These are phyloP conservation scores for Muscidifurax raptorellus DNA, from an alignment of 1,140 invertebrate species.

Conservation along the genomic window DNA sequence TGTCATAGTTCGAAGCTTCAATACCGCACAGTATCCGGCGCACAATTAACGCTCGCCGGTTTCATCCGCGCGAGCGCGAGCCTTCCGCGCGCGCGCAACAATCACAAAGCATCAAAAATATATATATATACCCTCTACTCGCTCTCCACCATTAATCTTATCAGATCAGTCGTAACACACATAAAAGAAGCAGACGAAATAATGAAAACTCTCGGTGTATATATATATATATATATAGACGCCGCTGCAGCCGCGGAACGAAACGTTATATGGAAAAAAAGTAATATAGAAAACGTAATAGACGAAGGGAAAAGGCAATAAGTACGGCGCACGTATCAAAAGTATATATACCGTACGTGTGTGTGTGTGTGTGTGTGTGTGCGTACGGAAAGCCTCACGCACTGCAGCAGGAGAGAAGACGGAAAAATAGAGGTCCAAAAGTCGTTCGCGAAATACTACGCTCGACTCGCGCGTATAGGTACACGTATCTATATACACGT, in stretches of 20 bases:
- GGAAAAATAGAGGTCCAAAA: constrained; percentile 12
- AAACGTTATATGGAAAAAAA: constrained; percentile 26
- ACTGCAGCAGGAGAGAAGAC: background rate
- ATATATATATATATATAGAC: background rate
- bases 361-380: background rate
- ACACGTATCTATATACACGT: background rate
- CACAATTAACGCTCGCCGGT: background rate
- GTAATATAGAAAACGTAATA: constrained; percentile 43
- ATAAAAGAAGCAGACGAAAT: background rate
- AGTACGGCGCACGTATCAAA: background rate
- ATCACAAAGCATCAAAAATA: constrained; percentile 9
- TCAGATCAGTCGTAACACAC: background rate
- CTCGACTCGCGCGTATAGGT: background rate
- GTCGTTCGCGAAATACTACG: background rate
- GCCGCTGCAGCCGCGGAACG: background rate
- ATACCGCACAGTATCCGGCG: background rate
- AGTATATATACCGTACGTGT: background rate
- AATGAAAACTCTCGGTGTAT: background rate
- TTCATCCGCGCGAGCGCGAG: background rate
- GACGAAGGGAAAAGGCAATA: constrained; percentile 21
- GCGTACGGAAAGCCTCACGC: background rate
- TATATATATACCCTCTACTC: background rate
- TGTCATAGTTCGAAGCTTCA: background rate
- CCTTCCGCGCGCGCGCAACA: background rate
- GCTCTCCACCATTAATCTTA: background rate